These are phyloP conservation scores for Bungarus multicinctus DNA, from an alignment of 2,113 vertebrate genomes.

Conservation along the genomic window DNA sequence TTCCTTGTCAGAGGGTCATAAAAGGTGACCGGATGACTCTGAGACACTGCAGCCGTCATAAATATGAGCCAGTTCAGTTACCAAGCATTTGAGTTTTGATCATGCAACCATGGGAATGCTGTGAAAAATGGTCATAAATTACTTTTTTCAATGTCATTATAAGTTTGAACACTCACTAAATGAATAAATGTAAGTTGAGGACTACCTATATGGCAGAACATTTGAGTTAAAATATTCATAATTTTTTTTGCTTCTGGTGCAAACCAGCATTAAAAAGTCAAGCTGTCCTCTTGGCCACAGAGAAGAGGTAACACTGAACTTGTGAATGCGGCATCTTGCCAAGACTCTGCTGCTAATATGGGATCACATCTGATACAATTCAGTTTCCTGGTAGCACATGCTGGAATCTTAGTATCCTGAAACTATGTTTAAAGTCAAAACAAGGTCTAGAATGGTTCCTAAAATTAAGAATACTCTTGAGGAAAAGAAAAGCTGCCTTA, in stretches of 20 bases:
- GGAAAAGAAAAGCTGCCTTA: slow-evolving; percentile 1
- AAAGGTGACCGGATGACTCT: background rate
- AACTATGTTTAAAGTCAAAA: slow-evolving; percentile 18
- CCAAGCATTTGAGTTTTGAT: background rate
- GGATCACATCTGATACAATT: slow-evolving; percentile 13
- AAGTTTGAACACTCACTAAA: background rate
- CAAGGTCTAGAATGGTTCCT: slow-evolving; percentile 25
- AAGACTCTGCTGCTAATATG: background rate
- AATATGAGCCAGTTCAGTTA: background rate
- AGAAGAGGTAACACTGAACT: background rate
- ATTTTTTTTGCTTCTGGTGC: background rate
- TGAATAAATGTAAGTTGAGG: background rate
- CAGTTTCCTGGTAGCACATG: background rate
- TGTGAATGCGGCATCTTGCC: background rate
- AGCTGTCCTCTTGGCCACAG: background rate
- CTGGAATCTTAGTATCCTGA: slow-evolving; percentile 5
- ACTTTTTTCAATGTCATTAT: background rate
- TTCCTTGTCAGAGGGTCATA: background rate
- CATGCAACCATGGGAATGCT: background rate
- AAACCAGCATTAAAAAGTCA: background rate
- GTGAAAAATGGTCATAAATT: background rate
- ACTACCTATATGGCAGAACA: background rate
- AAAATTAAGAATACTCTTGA: slow-evolving; percentile 29
- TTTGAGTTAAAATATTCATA: background rate
- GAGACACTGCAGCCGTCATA: background rate